Evolutionary conservation across 2,888 invertebrate genomes (phyloP).

Genomic region (Linyphia triangularis): DNA sequence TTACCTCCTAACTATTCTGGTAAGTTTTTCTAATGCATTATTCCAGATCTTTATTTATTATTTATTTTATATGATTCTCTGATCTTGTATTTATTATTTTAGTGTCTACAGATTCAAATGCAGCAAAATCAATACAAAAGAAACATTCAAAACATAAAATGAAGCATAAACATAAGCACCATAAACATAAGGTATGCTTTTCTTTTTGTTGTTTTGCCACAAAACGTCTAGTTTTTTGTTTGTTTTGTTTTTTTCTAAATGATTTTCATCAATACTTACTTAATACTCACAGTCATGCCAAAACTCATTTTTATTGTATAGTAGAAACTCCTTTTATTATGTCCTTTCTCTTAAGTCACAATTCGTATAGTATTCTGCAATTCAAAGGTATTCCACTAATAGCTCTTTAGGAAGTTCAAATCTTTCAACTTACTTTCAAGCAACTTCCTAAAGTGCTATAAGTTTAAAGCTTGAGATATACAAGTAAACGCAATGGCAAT

Average conservation of each 20-base stretch:
- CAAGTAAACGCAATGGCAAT: too few species aligned
- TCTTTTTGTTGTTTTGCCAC: not conserved
- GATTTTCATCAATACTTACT: too few species aligned
- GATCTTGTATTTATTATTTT: slow-evolving; percentile 6
- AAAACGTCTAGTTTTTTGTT: not conserved
- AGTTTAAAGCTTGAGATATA: too few species aligned
- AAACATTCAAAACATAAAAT: slow-evolving; percentile 51
- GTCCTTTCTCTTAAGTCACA: too few species aligned
- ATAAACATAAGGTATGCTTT: slow-evolving; percentile 51
- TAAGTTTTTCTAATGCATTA: not conserved
- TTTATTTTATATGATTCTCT: not conserved
- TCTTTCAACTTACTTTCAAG: too few species aligned
- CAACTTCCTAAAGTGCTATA: too few species aligned
- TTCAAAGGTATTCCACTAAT: too few species aligned
- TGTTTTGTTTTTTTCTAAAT: not conserved
- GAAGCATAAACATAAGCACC: slow-evolving; percentile 69
- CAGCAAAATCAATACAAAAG: not conserved
- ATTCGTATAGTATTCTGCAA: too few species aligned
- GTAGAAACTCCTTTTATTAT: too few species aligned
- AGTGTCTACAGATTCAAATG: not conserved
- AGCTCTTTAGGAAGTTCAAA: too few species aligned
- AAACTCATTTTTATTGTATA: too few species aligned
- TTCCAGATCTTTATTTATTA: not conserved
- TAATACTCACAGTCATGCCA: too few species aligned
- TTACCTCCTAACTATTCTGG: slow-evolving; percentile 62